These are phyloP conservation scores for Dynastes tityus DNA, from an alignment of 2,888 invertebrate genomes.

Conservation along the genomic window DNA sequence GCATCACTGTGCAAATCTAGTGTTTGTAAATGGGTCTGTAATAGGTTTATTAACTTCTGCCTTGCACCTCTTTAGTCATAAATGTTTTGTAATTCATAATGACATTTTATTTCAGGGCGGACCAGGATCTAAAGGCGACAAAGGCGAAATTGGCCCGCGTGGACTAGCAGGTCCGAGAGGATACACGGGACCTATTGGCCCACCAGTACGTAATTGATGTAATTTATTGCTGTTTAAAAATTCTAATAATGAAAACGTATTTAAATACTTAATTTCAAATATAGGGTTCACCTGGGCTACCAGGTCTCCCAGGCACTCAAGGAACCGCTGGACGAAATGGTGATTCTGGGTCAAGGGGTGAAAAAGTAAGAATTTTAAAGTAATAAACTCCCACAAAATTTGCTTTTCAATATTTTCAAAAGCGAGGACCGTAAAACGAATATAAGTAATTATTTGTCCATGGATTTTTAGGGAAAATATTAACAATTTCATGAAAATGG, in stretches of 20 bases:
- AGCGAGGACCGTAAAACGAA: too few species aligned
- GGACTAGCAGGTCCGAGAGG: conserved; percentile 50
- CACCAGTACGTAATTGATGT: conserved; percentile 5
- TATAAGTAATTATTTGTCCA: too few species aligned
- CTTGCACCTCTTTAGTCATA: neutral
- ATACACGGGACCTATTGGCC: conserved; percentile 31
- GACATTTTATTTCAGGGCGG: conserved; percentile 65
- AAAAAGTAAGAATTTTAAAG: conserved; percentile 59
- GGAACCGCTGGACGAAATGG: conserved; percentile 70
- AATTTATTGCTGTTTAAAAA: conserved; percentile 6
- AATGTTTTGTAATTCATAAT: neutral
- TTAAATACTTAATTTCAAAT: neutral
- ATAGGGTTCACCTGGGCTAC: conserved; percentile 67
- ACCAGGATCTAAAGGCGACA: conserved; percentile 70
- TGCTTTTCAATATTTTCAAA: too few species aligned
- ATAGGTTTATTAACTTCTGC: neutral
- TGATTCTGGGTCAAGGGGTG: conserved; percentile 70
- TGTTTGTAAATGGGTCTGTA: too few species aligned
- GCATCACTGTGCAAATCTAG: too few species aligned
- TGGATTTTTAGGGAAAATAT: too few species aligned
- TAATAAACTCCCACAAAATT: too few species aligned
- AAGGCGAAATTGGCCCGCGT: conserved; percentile 65
- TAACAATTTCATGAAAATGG: too few species aligned
- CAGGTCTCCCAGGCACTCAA: conserved; percentile 69
- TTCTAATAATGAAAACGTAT: conserved; percentile 18